Evolutionary conservation across 2,888 invertebrate species (phyloP), one percentile per base, ranked within the genome.

Genomic region (Thymelicus acteon): DNA sequence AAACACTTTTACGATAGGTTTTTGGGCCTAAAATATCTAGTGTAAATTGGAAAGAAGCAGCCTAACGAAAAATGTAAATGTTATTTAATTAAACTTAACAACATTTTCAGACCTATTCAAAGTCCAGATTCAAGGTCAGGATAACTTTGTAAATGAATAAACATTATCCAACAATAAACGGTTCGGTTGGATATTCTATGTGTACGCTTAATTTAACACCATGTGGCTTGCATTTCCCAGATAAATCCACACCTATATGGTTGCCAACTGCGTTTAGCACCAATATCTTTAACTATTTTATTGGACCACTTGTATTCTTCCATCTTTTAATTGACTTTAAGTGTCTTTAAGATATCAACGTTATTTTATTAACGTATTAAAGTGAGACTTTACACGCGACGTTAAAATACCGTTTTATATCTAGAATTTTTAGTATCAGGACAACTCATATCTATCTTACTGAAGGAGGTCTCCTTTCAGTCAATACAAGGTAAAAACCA

Each of bases 321-420:
- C 13, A n/a, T 63, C 62, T 49, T 49, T 48, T 54, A 19, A 54
- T 52, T 40, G 40, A 52, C 39, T 64, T 64, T 54, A 52, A 39
- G 52, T 64, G 13, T 40, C 40, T 40, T n/a, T 39, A 49, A 63
- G 15, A 63, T 5, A 64, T 64, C 52, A 12, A 12, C 19, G 19
- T n/a, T 13, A 40, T 40, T 64, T 64, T 54, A 64, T 7, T 12
- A 52, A 0, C n/a, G 15, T 39, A 37, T 49, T 63, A 63, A 52
- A 63, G 5, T 52, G 0, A 19, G 2, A 49, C 7, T 15, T 49
- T 49, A 49, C 49, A 49, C 7, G 8, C 44, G 8, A 7, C 44
- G 7, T 12, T 12, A 8, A 12, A 10, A 10, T 44, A 44, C 12
- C 12, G 4, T 1, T 40, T 10, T 40, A 12, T 44, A 12, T 4